Evolutionary conservation across 2,113 vertebrate genomes (phyloP).

Genomic region (Urocynchramus pylzowi): DNA sequence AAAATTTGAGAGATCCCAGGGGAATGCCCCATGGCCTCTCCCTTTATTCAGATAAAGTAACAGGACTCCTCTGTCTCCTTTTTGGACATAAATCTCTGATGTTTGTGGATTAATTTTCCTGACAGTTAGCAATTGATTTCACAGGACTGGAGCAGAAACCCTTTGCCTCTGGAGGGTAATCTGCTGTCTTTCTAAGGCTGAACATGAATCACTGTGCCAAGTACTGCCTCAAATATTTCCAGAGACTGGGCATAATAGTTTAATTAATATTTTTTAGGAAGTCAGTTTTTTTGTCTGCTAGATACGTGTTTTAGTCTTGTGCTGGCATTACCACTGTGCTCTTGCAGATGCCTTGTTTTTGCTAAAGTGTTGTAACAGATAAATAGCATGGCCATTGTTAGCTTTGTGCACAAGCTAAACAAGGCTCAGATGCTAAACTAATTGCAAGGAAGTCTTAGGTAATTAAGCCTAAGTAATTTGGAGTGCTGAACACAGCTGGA

Average conservation of each 20-base stretch:
- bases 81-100: too few species aligned
- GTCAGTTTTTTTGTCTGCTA: not conserved
- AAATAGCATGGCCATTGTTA: not conserved
- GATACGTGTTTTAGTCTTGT: fast-evolving
- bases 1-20: too few species aligned
- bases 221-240: not conserved
- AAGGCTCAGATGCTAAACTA: not conserved
- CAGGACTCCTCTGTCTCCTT: too few species aligned
- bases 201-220: not conserved
- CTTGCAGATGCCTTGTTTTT: not conserved
- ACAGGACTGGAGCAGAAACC: not conserved
- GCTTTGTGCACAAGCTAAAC: not conserved
- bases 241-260: not conserved
- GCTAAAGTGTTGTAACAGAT: not conserved
- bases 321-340: not conserved
- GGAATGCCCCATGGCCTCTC: too few species aligned
- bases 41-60: too few species aligned
- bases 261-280: not conserved
- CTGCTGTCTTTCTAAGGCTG: not conserved
- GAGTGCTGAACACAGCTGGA: not conserved
- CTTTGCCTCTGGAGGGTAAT: not conserved
- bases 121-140: not conserved
- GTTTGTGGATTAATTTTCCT: too few species aligned
- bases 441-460: not conserved
- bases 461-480: not conserved